Percentiles rank a stretch among this genome's conserved stretches.
Evolutionary conservation across 1,140 invertebrate genomes (phyloP).

Genomic region (Leptonema lineaticorne): DNA sequence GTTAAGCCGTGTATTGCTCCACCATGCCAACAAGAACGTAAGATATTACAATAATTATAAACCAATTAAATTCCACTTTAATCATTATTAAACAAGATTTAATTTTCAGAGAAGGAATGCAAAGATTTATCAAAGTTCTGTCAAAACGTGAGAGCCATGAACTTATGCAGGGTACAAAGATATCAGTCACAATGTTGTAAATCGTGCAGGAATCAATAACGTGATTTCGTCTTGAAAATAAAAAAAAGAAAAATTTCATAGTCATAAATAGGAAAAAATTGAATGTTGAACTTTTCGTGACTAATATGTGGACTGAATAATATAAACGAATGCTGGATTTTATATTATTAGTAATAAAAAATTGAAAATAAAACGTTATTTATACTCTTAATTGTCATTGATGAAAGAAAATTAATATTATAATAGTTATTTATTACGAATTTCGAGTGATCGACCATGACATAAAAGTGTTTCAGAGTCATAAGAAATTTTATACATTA

Average conservation of each 20-base stretch:
- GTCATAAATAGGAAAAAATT: too few relatives aligned
- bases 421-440: too few relatives aligned
- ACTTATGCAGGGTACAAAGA: constrained; percentile 76
- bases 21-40: constrained; percentile 59
- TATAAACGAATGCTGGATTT: too few relatives aligned
- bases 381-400: too few relatives aligned
- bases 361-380: too few relatives aligned
- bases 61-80: constrained; percentile 5
- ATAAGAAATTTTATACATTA: too few relatives aligned
- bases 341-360: too few relatives aligned
- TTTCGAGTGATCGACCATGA: neutral
- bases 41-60: constrained; percentile 36
- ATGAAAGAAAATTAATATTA: too few relatives aligned
- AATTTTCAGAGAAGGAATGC: constrained; percentile 64
- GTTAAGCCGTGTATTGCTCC: constrained; percentile 73
- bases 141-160: constrained; percentile 77
- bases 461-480: neutral
- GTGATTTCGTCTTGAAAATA: too few relatives aligned
- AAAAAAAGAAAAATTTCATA: too few relatives aligned
- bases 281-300: too few relatives aligned
- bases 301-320: too few relatives aligned
- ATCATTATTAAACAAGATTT: neutral
- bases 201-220: constrained; percentile 62
- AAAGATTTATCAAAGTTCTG: constrained; percentile 78
- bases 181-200: constrained; percentile 84